phyloP scores from a whole-genome alignment of 1,140 invertebrate species.

The Bombus polaris region DNA sequence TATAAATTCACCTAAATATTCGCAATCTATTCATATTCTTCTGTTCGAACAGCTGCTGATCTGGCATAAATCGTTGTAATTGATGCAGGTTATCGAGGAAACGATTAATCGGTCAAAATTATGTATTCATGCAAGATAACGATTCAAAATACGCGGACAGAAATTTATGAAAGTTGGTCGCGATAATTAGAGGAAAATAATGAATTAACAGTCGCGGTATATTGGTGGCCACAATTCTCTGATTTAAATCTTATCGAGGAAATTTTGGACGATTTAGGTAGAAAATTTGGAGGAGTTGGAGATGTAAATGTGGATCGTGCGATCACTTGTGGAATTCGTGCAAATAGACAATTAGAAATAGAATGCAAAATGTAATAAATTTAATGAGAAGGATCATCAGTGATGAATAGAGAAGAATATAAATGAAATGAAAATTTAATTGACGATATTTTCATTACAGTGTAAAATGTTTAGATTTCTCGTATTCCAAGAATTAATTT shows the following conservation, averaged over 20 bases:
- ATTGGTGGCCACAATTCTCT: neutral
- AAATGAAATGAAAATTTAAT: neutral
- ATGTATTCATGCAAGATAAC: neutral
- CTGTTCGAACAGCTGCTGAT: neutral
- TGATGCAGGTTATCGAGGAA: neutral
- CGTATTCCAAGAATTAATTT: neutral
- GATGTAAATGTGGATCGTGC: too few relatives aligned
- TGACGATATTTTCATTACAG: rapidly evolving
- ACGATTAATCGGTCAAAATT: conserved; percentile 2
- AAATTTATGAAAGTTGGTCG: neutral
- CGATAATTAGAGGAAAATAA: neutral
- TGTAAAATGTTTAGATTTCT: neutral
- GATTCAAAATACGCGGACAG: neutral
- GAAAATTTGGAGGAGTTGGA: neutral
- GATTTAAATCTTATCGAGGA: neutral
- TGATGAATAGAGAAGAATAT: neutral
- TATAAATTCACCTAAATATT: neutral
- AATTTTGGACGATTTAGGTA: neutral
- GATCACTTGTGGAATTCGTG: too few relatives aligned
- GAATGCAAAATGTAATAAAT: neutral
- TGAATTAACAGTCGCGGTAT: neutral
- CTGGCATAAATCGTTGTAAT: neutral
- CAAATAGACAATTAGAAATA: neutral
- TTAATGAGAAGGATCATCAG: rapidly evolving
- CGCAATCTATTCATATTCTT: neutral